phyloP scores from a whole-genome alignment of 2,113 vertebrate genomes.

The Pelvicachromis taeniatus region DNA sequence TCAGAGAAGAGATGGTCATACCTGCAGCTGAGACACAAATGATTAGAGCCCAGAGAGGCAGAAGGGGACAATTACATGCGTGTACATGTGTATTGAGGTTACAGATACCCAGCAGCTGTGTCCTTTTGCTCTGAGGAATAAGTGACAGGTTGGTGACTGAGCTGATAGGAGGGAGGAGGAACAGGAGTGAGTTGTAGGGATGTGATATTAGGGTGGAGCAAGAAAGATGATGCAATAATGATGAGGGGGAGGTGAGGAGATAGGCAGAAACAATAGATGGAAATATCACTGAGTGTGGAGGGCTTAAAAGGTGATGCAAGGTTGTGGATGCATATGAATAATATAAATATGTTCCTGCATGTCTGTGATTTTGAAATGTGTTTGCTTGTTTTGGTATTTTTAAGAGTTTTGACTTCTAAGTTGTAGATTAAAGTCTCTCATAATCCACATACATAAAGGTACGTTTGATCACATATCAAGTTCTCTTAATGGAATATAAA shows the following conservation, averaged over 20 bases:
- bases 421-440: background rate
- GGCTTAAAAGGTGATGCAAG: background rate
- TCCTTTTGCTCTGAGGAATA: constrained; percentile 30
- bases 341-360: background rate
- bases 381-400: background rate
- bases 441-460: background rate
- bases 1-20: constrained; percentile 34
- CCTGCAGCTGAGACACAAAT: constrained; percentile 59
- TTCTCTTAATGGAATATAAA: background rate
- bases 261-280: background rate
- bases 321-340: background rate
- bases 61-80: constrained; percentile 29
- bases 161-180: constrained; percentile 23
- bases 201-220: background rate
- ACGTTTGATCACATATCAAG: background rate
- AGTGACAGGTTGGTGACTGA: constrained; percentile 47
- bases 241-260: background rate
- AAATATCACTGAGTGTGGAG: background rate
- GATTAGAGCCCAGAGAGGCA: constrained; percentile 52
- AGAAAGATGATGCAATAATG: constrained; percentile 26
- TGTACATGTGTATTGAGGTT: constrained; percentile 7
- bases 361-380: background rate
- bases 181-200: constrained; percentile 24
- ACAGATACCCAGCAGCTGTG: constrained; percentile 49
- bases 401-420: background rate